Conservation (phyloP, 2,797 vertebrate species). For the Gastrophryne carolinensis region DNA sequence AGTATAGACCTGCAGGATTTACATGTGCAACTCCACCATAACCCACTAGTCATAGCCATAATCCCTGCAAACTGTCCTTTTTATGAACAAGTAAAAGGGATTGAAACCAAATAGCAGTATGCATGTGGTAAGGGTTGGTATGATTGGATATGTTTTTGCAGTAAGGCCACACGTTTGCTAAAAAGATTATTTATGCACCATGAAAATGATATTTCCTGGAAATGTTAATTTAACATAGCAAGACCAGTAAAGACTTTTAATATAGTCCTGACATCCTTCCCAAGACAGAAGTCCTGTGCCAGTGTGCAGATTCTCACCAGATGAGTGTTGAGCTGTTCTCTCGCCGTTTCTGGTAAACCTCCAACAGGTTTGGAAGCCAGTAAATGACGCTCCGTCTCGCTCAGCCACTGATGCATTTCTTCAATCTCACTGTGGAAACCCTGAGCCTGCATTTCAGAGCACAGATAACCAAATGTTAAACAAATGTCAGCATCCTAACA, state of each 20-base stretch:
- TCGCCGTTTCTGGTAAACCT: conserved; percentile 97
- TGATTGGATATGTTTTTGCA: too few species aligned
- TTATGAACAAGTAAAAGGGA: too few species aligned
- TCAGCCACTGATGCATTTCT: conserved; percentile 97
- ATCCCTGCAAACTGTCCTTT: too few species aligned
- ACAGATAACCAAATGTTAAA: conserved; percentile 49
- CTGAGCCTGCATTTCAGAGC: conserved; percentile 84
- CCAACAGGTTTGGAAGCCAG: conserved; percentile 95
- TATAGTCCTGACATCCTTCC: not conserved
- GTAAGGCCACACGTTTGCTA: too few species aligned
- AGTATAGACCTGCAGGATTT: too few species aligned
- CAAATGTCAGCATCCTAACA: conserved; percentile 46
- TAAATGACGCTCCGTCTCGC: conserved; percentile 95
- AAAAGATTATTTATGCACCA: too few species aligned
- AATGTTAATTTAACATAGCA: too few species aligned
- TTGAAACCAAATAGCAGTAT: too few species aligned
- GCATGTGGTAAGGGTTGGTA: too few species aligned
- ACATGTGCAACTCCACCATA: too few species aligned
- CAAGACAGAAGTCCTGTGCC: conserved; percentile 38
- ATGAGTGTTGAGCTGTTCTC: conserved; percentile 95
- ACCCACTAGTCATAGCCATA: too few species aligned
- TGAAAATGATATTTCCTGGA: too few species aligned
- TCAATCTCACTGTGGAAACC: conserved; percentile 99
- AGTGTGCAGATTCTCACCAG: conserved; percentile 82
- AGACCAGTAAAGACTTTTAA: not conserved